Percentiles rank a stretch among this genome's conserved stretches.
Evolutionary conservation across 2,113 vertebrate genomes (phyloP).

Genomic region (Sylvicapra grimmia): DNA sequence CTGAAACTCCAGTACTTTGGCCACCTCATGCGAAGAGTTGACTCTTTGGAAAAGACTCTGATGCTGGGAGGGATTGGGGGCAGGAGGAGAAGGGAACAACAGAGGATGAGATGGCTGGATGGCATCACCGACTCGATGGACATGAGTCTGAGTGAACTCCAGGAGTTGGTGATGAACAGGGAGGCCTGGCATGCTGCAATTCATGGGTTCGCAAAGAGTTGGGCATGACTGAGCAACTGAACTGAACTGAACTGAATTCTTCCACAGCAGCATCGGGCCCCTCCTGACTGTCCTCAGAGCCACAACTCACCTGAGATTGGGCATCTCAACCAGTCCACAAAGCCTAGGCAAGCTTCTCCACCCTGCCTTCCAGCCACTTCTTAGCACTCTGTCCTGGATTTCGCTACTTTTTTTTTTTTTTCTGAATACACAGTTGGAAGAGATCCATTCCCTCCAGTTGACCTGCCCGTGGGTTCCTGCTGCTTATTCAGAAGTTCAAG

Average conservation of each 20-base stretch:
- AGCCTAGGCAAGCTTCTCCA: neutral
- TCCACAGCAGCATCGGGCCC: fast-evolving
- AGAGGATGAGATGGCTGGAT: no score
- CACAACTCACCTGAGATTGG: neutral
- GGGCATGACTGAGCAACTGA: no score
- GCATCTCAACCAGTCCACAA: neutral
- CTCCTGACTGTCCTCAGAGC: neutral
- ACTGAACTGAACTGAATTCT: no score
- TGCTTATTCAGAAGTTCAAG: neutral
- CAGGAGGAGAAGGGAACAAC: no score
- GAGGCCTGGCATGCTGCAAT: no score
- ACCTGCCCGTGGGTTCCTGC: neutral
- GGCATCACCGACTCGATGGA: no score
- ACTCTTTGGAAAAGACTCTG: no score
- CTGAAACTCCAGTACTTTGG: no score
- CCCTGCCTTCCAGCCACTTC: neutral
- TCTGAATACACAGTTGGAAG: neutral
- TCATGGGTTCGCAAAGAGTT: no score
- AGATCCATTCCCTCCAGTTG: neutral
- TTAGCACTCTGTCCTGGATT: neutral
- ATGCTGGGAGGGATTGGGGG: no score
- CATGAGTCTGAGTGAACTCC: no score
- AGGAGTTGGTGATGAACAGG: no score
- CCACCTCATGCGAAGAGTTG: fast-evolving
- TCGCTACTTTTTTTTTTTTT: neutral